Evolutionary conservation across 1,140 invertebrate species (phyloP).

Genomic region (Phocides pigmalion): DNA sequence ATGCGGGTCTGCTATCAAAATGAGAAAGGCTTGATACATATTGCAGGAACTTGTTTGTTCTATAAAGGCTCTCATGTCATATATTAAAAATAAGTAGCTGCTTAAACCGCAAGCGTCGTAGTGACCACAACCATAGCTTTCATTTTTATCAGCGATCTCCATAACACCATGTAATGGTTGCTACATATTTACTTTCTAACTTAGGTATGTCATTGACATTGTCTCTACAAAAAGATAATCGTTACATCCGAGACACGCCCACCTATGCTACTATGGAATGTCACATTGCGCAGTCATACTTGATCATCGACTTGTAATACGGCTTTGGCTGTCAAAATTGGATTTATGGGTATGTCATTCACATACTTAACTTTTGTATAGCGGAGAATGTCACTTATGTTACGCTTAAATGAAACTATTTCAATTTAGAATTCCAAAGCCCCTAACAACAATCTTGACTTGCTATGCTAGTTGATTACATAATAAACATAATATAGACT

Average conservation of each 20-base stretch:
- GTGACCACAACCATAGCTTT: constrained; percentile 12
- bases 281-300: neutral
- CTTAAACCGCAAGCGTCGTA: neutral
- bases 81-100: neutral
- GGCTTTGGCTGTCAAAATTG: neutral
- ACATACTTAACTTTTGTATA: no score
- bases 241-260: neutral
- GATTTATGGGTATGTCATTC: neutral
- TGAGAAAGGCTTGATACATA: no score
- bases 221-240: constrained; percentile 1
- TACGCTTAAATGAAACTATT: no score
- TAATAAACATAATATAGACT: no score
- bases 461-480: no score
- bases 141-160: constrained; percentile 6
- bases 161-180: constrained; percentile 11
- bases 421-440: no score
- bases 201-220: constrained; percentile 12
- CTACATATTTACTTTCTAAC: constrained; percentile 8
- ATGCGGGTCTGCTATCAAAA: no score
- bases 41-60: no score
- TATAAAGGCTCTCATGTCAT: no score
- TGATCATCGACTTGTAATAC: no score
- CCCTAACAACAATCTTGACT: no score
- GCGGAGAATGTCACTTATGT: no score
- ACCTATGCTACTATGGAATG: neutral